Conservation (phyloP, 2,888 invertebrate genomes). For the Tetanocera ferruginea region DNA sequence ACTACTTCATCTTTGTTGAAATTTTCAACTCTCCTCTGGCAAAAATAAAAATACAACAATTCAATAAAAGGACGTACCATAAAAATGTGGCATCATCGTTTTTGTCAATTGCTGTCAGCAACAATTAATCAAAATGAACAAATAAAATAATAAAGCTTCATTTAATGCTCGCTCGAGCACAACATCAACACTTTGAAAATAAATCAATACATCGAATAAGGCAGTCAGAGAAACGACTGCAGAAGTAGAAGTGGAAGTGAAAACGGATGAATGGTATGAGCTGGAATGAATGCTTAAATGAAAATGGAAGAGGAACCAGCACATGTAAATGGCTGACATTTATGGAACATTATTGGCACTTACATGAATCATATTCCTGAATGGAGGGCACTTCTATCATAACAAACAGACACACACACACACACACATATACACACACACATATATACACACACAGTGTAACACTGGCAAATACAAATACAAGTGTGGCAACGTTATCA, state of each 20-base stretch:
- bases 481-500: constrained; percentile 16
- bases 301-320: not conserved
- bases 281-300: not conserved
- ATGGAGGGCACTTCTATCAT: not conserved
- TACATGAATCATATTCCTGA: not conserved
- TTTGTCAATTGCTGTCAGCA: not conserved
- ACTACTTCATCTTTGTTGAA: too few species aligned
- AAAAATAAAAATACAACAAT: not conserved
- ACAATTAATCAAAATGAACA: constrained; percentile 5
- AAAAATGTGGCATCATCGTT: not conserved
- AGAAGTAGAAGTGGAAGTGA: not conserved
- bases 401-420: not conserved
- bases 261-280: not conserved
- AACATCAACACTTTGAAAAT: not conserved
- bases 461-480: not conserved
- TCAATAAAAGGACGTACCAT: not conserved
- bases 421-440: not conserved
- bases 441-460: not conserved
- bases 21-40: too few species aligned
- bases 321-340: constrained; percentile 9
- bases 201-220: not conserved
- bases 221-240: not conserved
- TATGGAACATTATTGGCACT: constrained; percentile 18
- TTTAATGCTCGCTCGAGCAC: not conserved
- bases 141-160: constrained; percentile 1